A percentile compares a stretch with the other conserved stretches of the same genome.
Conservation (phyloP, 2,888 invertebrate genomes). For the Pyrrhia umbra region DNA sequence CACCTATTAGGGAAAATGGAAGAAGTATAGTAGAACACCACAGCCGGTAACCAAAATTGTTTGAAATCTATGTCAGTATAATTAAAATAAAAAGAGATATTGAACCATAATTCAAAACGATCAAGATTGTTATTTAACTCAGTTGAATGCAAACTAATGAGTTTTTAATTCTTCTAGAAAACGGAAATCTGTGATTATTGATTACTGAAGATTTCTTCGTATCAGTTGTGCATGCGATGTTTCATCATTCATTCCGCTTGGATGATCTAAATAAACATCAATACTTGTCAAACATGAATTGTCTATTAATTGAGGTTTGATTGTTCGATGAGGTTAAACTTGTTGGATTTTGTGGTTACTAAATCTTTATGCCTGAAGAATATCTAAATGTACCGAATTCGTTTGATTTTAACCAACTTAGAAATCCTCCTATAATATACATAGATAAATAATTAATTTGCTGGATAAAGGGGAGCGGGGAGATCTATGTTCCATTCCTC, state of each 20-base stretch:
- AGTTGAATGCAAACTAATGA: conserved; percentile 2
- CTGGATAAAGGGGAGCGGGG: too few species aligned
- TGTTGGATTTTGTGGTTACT: too few species aligned
- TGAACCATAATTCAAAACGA: neutral
- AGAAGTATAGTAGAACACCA: too few species aligned
- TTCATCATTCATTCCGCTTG: neutral
- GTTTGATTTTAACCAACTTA: too few species aligned
- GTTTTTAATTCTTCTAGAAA: conserved; percentile 26
- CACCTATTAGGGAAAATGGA: too few species aligned
- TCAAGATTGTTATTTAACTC: neutral
- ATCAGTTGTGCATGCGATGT: neutral
- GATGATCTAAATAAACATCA: neutral
- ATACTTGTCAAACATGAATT: neutral
- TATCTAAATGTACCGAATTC: too few species aligned
- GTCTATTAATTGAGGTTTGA: too few species aligned
- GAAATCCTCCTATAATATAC: too few species aligned
- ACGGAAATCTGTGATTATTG: conserved; percentile 25
- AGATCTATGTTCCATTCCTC: too few species aligned
- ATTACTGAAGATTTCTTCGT: neutral
- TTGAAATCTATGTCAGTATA: neutral
- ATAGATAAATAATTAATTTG: too few species aligned
- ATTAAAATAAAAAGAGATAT: neutral
- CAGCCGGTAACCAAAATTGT: neutral
- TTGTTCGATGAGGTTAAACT: too few species aligned
- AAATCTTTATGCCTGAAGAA: too few species aligned